Evolutionary conservation across 2,113 vertebrate species (phyloP).

Genomic region (Motacilla alba): DNA sequence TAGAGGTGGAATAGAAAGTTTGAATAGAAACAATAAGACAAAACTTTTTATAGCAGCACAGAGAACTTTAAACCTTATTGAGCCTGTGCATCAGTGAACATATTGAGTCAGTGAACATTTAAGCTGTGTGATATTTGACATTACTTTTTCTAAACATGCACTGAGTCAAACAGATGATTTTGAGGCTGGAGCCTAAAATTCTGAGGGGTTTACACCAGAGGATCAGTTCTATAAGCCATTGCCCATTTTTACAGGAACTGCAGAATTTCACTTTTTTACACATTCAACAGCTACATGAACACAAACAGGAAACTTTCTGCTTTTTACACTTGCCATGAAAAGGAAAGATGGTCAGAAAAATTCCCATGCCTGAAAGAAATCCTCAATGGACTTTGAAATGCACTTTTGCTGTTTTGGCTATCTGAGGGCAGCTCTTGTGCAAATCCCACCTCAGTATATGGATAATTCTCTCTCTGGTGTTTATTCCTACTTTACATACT

Average conservation of each 20-base stretch:
- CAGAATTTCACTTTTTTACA: neutral
- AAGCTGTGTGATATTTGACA: neutral
- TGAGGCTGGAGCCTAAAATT: neutral
- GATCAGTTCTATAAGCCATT: neutral
- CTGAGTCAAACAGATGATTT: neutral
- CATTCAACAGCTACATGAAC: neutral
- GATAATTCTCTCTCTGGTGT: neutral
- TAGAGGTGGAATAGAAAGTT: neutral
- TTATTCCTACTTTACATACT: neutral
- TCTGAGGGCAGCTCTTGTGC: neutral
- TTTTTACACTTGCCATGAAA: neutral
- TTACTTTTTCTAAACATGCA: neutral
- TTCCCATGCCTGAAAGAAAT: neutral
- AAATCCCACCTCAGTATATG: neutral
- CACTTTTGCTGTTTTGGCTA: neutral
- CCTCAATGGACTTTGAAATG: neutral
- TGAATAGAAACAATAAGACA: neutral
- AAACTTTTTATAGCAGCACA: neutral
- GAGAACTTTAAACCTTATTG: neutral
- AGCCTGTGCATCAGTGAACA: neutral
- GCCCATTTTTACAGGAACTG: neutral
- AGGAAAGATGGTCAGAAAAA: neutral
- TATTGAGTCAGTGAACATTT: neutral
- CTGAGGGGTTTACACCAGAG: neutral
- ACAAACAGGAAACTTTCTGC: neutral